Evolutionary conservation across 92 coral and sea anemone genomes (phyloP).

Genomic region (Montipora capitata): DNA sequence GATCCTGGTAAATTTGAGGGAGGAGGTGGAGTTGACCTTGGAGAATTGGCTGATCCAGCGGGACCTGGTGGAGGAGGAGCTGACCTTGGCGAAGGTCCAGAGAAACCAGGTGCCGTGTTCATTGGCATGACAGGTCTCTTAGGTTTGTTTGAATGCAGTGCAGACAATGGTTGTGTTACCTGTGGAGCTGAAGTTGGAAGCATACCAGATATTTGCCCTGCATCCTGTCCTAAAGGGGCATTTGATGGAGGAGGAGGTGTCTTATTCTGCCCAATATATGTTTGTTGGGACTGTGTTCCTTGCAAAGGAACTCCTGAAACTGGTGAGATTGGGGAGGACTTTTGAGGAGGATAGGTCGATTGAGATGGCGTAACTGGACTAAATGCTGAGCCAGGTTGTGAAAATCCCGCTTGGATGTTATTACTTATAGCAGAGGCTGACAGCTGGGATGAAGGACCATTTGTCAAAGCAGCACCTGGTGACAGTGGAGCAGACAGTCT

Average conservation of each 20-base stretch:
- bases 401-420: not conserved
- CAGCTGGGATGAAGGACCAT: slow-evolving; percentile 39
- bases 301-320: slow-evolving; percentile 16
- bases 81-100: slow-evolving; percentile 74
- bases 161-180: slow-evolving; percentile 82
- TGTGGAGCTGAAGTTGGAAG: slow-evolving; percentile 71
- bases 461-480: slow-evolving; percentile 7
- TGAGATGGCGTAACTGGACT: slow-evolving; percentile 34
- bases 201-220: slow-evolving; percentile 54
- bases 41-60: not conserved
- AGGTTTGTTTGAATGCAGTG: slow-evolving; percentile 89
- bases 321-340: slow-evolving; percentile 21
- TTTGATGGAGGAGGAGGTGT: no score
- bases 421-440: not conserved
- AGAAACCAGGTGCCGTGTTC: slow-evolving; percentile 42
- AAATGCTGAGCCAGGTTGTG: slow-evolving; percentile 49
- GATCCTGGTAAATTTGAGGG: slow-evolving; percentile 33
- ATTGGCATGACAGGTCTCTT: slow-evolving; percentile 81
- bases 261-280: slow-evolving; percentile 18
- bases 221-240: slow-evolving; percentile 14
- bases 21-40: slow-evolving; percentile 35
- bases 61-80: slow-evolving; percentile 75
- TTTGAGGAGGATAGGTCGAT: slow-evolving; percentile 5
- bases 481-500: slow-evolving; percentile 27
- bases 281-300: slow-evolving; percentile 8